These are phyloP conservation scores for Acestrorhynchus altus DNA, from an alignment of 2,797 vertebrate species.

Conservation along the genomic window DNA sequence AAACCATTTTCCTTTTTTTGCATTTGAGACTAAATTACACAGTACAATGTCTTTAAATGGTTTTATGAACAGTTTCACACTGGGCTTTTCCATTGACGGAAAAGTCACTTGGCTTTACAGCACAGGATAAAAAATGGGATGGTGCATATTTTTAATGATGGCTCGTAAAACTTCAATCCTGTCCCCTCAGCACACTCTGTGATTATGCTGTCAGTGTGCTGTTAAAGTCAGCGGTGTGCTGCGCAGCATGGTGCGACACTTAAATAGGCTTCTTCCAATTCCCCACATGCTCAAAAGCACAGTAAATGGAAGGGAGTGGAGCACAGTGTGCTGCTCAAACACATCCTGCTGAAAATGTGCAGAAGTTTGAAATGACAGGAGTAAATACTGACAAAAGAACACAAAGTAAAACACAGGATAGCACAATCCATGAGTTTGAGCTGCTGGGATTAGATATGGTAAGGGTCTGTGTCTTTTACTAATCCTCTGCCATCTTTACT, in stretches of 20 bases:
- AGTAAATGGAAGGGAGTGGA: slow-evolving; percentile 44
- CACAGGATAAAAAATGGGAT: slow-evolving; percentile 40
- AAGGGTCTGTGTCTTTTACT: not conserved
- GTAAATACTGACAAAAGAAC: slow-evolving; percentile 35
- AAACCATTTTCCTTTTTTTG: not conserved
- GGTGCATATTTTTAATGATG: slow-evolving; percentile 56
- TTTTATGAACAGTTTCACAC: slow-evolving; percentile 24
- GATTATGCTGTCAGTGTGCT: slow-evolving; percentile 58
- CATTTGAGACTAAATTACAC: slow-evolving; percentile 50
- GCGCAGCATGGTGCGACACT: slow-evolving; percentile 48
- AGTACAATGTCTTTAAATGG: slow-evolving; percentile 18
- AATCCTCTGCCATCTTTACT: not conserved
- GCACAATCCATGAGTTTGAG: not conserved
- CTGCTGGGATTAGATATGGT: not conserved
- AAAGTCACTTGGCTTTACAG: slow-evolving; percentile 32
- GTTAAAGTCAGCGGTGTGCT: slow-evolving; percentile 50
- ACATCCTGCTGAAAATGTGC: slow-evolving; percentile 64
- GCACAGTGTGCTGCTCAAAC: slow-evolving; percentile 20
- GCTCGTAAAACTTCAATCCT: slow-evolving; percentile 53
- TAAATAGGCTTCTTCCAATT: slow-evolving; percentile 45
- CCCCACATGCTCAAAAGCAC: slow-evolving; percentile 36
- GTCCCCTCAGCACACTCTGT: slow-evolving; percentile 45
- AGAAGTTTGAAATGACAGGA: slow-evolving; percentile 33
- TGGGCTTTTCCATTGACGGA: slow-evolving; percentile 43
- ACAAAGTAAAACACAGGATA: not conserved